These are phyloP conservation scores for Diabrotica virgifera DNA, from an alignment of 1,140 invertebrate genomes.

Conservation along the genomic window DNA sequence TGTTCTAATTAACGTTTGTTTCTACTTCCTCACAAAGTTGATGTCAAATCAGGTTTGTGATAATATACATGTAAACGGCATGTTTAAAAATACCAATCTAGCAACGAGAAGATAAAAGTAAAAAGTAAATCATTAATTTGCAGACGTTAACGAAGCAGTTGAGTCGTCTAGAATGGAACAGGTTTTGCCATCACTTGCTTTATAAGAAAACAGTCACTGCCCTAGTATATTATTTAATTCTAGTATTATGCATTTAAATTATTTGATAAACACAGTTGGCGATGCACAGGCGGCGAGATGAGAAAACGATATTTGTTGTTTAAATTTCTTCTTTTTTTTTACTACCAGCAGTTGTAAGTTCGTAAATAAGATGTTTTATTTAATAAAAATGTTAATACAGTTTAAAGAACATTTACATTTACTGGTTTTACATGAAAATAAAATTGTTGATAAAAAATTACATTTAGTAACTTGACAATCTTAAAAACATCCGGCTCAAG, in stretches of 20 bases:
- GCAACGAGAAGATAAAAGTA: conserved; percentile 5
- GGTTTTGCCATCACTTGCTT: conserved; percentile 16
- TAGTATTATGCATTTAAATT: conserved; percentile 29
- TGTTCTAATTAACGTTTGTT: too few relatives aligned
- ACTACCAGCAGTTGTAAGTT: neutral
- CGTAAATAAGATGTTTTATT: too few relatives aligned
- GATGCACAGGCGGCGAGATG: too few relatives aligned
- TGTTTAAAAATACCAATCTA: conserved; percentile 5
- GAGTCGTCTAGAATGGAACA: conserved; percentile 22
- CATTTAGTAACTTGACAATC: too few relatives aligned
- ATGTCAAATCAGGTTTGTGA: neutral
- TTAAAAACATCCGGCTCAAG: too few relatives aligned
- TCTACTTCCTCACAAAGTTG: too few relatives aligned
- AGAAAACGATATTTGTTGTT: too few relatives aligned
- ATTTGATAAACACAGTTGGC: conserved; percentile 24
- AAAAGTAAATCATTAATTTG: conserved; percentile 15
- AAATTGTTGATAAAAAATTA: too few relatives aligned
- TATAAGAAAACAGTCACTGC: conserved; percentile 24
- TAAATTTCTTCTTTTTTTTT: neutral
- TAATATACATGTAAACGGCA: conserved; percentile 15
- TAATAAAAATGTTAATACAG: too few relatives aligned
- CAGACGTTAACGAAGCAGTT: conserved; percentile 17
- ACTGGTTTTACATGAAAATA: too few relatives aligned
- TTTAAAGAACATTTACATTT: too few relatives aligned
- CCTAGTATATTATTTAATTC: conserved; percentile 30